Conservation (phyloP, 2,797 vertebrate genomes). For the Hozukius guyotensis region DNA sequence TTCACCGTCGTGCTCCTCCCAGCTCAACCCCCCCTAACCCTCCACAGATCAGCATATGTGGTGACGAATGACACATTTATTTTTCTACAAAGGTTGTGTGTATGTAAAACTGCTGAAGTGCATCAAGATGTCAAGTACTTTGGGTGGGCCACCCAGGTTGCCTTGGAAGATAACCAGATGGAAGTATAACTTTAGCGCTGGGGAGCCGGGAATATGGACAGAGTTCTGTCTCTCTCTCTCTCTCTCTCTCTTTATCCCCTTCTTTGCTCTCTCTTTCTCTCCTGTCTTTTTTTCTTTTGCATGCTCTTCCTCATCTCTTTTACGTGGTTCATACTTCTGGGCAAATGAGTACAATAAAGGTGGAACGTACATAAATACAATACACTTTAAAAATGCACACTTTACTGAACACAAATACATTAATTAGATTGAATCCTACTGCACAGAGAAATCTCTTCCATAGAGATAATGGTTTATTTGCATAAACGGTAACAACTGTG, state of each 20-base stretch:
- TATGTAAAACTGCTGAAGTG: conserved; percentile 99
- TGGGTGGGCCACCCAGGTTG: conserved; percentile 99
- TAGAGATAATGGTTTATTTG: not conserved
- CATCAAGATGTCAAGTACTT: conserved; percentile 99
- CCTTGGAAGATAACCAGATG: conserved; percentile 99
- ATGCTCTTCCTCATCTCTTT: conserved; percentile 17
- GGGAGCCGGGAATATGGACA: conserved; percentile 81
- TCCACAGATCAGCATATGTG: conserved; percentile 97
- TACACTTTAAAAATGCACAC: conserved; percentile 41
- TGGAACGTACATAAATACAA: not conserved
- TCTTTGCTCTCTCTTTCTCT: conserved; percentile 11
- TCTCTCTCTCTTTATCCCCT: not conserved
- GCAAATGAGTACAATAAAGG: conserved; percentile 30
- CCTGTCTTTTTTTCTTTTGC: conserved; percentile 11
- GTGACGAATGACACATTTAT: conserved; percentile 99
- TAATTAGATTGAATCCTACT: not conserved
- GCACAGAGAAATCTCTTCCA: not conserved
- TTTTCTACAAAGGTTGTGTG: conserved; percentile 99
- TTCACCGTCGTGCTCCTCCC: conserved; percentile 41
- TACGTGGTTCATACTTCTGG: conserved; percentile 23
- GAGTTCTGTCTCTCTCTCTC: conserved; percentile 61
- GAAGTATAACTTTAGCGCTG: conserved; percentile 91
- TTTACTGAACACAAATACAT: conserved; percentile 7
- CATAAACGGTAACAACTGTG: not conserved
- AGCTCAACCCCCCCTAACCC: conserved; percentile 41